A percentile compares a stretch with the other conserved stretches of the same genome.
Conservation (phyloP, 2,888 invertebrate genomes). For the Eurytoma californica region DNA sequence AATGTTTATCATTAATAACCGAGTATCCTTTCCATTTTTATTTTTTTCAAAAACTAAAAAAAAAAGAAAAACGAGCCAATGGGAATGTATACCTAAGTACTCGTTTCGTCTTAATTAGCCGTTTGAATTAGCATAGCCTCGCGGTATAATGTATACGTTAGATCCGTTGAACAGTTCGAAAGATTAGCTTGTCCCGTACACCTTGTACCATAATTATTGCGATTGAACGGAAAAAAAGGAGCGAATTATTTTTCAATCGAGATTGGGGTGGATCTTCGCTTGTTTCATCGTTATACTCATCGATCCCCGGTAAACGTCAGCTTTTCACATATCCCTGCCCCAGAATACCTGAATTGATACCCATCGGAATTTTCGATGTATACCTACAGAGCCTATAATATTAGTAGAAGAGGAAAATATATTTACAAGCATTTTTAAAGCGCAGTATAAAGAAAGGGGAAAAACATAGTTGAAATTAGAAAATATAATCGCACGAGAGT, state of each 20-base stretch:
- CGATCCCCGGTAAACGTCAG: constrained; percentile 11
- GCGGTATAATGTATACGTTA: neutral
- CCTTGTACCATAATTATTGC: constrained; percentile 22
- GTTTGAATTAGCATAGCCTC: constrained; percentile 6
- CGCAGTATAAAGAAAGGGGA: constrained; percentile 14
- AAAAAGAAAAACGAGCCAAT: constrained; percentile 13
- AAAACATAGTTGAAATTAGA: constrained; percentile 50
- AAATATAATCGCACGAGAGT: neutral
- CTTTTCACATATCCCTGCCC: constrained; percentile 37
- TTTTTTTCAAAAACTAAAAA: no score
- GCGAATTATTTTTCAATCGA: constrained; percentile 25
- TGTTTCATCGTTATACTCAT: constrained; percentile 18
- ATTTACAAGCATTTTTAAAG: constrained; percentile 41
- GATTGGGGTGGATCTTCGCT: neutral
- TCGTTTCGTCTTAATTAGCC: neutral
- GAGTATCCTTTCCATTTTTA: constrained; percentile 18
- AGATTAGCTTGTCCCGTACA: constrained; percentile 6
- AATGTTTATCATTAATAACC: constrained; percentile 12
- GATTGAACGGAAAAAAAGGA: neutral
- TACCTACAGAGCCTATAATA: constrained; percentile 46
- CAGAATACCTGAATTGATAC: constrained; percentile 40
- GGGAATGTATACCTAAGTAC: neutral
- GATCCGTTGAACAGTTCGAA: neutral
- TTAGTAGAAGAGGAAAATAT: constrained; percentile 28
- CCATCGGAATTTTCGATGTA: constrained; percentile 36